Conservation (phyloP, 2,113 vertebrate species). For the Crotalus horridus region DNA sequence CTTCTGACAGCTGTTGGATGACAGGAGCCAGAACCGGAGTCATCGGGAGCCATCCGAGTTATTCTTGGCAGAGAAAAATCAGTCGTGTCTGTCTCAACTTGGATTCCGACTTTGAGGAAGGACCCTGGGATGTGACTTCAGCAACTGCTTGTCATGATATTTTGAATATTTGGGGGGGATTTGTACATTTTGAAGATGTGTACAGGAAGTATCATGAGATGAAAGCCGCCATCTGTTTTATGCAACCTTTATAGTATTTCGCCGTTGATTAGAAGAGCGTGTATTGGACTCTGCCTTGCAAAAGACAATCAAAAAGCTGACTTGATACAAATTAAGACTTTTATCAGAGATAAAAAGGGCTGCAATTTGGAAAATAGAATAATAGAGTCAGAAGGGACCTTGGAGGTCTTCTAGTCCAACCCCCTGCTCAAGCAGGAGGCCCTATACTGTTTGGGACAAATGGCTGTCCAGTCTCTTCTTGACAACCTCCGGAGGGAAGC, state of each 20-base stretch:
- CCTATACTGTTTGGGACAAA: background rate
- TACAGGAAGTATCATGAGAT: background rate
- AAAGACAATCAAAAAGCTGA: background rate
- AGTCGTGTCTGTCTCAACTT: background rate
- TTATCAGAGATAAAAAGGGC: background rate
- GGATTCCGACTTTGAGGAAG: background rate
- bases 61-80: background rate
- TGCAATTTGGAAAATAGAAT: background rate
- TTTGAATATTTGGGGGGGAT: background rate
- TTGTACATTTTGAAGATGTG: background rate
- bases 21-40: background rate
- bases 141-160: background rate
- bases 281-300: background rate
- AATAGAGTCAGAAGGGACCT: background rate
- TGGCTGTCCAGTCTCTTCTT: background rate
- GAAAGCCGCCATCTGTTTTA: background rate
- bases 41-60: rapidly evolving
- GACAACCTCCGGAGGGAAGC: background rate
- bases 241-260: background rate
- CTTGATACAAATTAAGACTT: background rate
- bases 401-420: background rate
- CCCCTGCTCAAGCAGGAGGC: background rate
- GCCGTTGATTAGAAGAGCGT: background rate
- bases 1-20: background rate
- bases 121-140: background rate